Evolutionary conservation across 2,113 vertebrate species (phyloP).

Genomic region (Hirundichthys speculiger): DNA sequence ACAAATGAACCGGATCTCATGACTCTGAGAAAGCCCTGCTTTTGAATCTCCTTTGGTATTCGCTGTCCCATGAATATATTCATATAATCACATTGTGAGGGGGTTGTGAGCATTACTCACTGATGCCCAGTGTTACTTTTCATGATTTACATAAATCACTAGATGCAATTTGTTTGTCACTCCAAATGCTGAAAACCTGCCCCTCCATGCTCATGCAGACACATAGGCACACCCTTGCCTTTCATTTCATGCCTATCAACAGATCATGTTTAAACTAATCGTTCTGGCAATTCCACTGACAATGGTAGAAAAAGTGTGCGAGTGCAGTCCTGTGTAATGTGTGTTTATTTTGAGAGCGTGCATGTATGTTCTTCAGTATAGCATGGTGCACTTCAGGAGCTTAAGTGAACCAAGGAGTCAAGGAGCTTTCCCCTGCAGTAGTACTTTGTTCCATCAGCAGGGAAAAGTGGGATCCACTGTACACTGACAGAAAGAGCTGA

Average conservation of each 20-base stretch:
- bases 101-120: conserved; percentile 57
- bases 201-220: conserved; percentile 16
- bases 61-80: conserved; percentile 74
- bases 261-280: conserved; percentile 63
- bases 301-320: conserved; percentile 18
- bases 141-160: conserved; percentile 63
- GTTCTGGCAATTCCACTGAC: conserved; percentile 50
- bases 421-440: conserved; percentile 58
- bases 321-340: conserved; percentile 6
- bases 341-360: conserved; percentile 21
- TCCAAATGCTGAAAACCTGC: conserved; percentile 31
- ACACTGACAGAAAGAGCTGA: conserved; percentile 47
- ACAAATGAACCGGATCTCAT: conserved; percentile 59
- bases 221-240: conserved; percentile 59
- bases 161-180: conserved; percentile 60
- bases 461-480: conserved; percentile 61
- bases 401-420: conserved; percentile 45
- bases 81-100: conserved; percentile 66
- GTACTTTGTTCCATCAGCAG: conserved; percentile 64
- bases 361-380: conserved; percentile 37
- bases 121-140: conserved; percentile 37
- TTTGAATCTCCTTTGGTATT: conserved; percentile 39
- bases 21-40: conserved; percentile 37
- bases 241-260: conserved; percentile 63
- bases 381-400: conserved; percentile 20